Evolutionary conservation across 2,888 invertebrate genomes (phyloP).

Genomic region (Synergus laeviventris): DNA sequence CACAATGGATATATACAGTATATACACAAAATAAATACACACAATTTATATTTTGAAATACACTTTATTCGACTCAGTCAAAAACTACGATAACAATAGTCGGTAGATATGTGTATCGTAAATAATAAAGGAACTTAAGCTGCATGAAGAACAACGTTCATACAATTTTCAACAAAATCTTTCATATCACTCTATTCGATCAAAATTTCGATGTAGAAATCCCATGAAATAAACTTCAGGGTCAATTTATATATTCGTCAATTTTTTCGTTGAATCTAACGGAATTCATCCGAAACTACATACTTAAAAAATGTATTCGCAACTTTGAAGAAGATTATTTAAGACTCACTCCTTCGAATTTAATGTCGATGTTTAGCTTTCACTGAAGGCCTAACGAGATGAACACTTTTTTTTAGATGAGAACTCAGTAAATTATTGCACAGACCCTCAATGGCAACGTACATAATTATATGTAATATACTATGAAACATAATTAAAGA

Average conservation of each 20-base stretch:
- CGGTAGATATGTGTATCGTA: constrained; percentile 74
- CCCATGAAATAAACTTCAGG: not conserved
- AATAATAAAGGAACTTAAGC: constrained; percentile 58
- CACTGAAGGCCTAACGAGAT: constrained; percentile 18
- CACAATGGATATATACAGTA: too few relatives aligned
- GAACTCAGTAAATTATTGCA: constrained; percentile 64
- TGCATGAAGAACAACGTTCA: constrained; percentile 2
- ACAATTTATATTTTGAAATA: constrained; percentile 70
- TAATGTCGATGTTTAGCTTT: constrained; percentile 36
- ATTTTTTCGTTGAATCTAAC: constrained; percentile 9
- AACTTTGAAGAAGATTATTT: constrained; percentile 20
- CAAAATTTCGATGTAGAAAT: constrained; percentile 33
- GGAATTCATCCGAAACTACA: constrained; percentile 35
- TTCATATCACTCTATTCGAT: not conserved
- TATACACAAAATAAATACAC: not conserved
- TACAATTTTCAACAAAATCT: constrained; percentile 4
- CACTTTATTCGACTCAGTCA: constrained; percentile 74
- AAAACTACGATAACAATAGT: constrained; percentile 75
- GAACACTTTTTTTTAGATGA: constrained; percentile 22
- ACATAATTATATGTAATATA: constrained; percentile 56
- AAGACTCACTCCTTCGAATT: not conserved
- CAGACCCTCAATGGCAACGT: constrained; percentile 63
- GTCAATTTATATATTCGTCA: not conserved
- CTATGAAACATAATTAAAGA: constrained; percentile 69
- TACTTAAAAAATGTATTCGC: constrained; percentile 34